These are phyloP conservation scores for Tyria jacobaeae DNA, from an alignment of 2,888 invertebrate species.

Conservation along the genomic window DNA sequence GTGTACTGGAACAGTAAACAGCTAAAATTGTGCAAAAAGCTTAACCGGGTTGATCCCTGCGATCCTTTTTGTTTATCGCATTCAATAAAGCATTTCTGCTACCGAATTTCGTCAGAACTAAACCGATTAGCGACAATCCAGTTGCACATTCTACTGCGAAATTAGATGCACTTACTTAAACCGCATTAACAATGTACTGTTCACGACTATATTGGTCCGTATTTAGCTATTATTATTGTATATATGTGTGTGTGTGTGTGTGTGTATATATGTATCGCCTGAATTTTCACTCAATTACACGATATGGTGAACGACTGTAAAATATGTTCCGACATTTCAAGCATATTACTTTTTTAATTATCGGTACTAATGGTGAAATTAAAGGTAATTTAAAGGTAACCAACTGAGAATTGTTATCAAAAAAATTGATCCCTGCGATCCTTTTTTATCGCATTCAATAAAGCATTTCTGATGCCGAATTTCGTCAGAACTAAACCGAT, in stretches of 20 bases:
- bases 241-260: no score
- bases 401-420: no score
- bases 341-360: no score
- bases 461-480: conserved; percentile 44
- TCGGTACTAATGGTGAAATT: no score
- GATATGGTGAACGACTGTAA: no score
- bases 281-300: no score
- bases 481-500: conserved; percentile 55
- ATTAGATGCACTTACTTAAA: conserved; percentile 36
- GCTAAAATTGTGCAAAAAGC: conserved; percentile 25
- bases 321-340: no score
- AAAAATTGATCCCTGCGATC: conserved; percentile 27
- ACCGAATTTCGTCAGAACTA: conserved; percentile 49
- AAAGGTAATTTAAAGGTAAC: no score
- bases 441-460: conserved; percentile 37
- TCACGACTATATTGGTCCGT: conserved; percentile 1
- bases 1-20: conserved; percentile 30
- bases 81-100: conserved; percentile 42
- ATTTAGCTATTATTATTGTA: neutral
- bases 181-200: conserved; percentile 28
- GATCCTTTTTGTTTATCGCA: conserved; percentile 34
- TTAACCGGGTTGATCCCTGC: conserved; percentile 28
- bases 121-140: conserved; percentile 53
- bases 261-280: no score
- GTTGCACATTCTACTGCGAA: conserved; percentile 37